Percentiles rank a stretch among this genome's conserved stretches.
phyloP scores from a whole-genome alignment of 2,888 invertebrate species.

The Dusona sp. region DNA sequence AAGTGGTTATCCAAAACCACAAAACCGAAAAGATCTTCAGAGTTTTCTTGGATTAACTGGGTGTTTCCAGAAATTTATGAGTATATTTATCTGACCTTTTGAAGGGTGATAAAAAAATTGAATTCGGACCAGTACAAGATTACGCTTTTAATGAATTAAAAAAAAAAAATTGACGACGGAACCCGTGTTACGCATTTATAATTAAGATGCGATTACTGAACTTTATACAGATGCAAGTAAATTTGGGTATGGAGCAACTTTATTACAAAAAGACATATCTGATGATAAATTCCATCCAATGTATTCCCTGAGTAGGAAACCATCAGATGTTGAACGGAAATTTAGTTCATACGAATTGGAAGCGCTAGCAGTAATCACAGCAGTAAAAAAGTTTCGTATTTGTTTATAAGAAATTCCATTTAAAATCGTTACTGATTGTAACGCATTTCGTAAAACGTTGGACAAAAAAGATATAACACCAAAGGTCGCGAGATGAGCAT shows the following conservation, averaged over 20 bases:
- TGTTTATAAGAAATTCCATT: no score
- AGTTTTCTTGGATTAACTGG: constrained; percentile 68
- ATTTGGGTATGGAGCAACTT: constrained; percentile 52
- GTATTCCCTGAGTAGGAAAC: no score
- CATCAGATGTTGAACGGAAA: no score
- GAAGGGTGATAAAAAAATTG: constrained; percentile 45
- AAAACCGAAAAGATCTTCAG: constrained; percentile 58
- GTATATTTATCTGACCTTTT: constrained; percentile 62
- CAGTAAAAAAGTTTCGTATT: no score
- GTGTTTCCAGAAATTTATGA: constrained; percentile 69
- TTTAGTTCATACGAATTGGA: no score
- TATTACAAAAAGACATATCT: constrained; percentile 61
- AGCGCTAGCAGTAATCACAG: no score
- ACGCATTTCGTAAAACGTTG: no score
- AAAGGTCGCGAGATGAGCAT: no score
- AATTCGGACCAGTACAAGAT: constrained; percentile 54
- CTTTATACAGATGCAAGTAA: neutral
- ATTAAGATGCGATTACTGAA: neutral
- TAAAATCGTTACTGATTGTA: no score
- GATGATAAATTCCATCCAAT: neutral
- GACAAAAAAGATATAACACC: no score
- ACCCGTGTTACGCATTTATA: constrained; percentile 49
- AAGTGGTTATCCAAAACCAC: constrained; percentile 57
- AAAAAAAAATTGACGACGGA: constrained; percentile 50
- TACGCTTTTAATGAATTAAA: constrained; percentile 60